Percentiles rank a stretch among this genome's conserved stretches.
Evolutionary conservation across 2,797 vertebrate species (phyloP).

Genomic region (Lutjanus argentimaculatus): DNA sequence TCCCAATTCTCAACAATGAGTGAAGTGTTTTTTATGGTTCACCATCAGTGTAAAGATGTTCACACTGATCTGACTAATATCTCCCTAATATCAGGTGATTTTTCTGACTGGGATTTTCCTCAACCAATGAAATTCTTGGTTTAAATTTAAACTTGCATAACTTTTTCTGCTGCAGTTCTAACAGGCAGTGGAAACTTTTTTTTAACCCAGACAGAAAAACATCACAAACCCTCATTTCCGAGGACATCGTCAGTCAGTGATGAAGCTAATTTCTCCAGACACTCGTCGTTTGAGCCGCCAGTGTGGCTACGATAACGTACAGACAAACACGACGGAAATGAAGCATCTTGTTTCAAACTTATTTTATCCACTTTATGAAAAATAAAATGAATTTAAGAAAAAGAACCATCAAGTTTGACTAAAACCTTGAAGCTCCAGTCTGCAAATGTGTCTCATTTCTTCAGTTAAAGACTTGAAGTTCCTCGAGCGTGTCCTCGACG

Average conservation of each 20-base stretch:
- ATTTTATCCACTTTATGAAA: conserved; percentile 12
- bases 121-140: neutral
- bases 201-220: neutral
- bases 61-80: neutral
- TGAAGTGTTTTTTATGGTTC: no score
- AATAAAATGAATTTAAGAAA: neutral
- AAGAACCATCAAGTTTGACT: conserved; percentile 2
- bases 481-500: neutral
- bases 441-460: conserved; percentile 13
- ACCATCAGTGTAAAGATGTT: neutral
- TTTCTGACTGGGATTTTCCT: conserved; percentile 11
- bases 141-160: neutral
- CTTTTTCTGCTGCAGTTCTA: neutral
- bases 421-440: conserved; percentile 13
- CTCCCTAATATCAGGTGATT: neutral
- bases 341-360: neutral
- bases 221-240: neutral
- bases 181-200: neutral
- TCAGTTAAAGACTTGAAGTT: neutral
- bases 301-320: neutral
- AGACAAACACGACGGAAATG: conserved; percentile 4
- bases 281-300: neutral
- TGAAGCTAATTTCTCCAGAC: conserved; percentile 8
- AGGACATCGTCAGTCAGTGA: neutral
- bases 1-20: no score